Conservation (phyloP, 2,113 vertebrate species). For the Polypterus senegalus region DNA sequence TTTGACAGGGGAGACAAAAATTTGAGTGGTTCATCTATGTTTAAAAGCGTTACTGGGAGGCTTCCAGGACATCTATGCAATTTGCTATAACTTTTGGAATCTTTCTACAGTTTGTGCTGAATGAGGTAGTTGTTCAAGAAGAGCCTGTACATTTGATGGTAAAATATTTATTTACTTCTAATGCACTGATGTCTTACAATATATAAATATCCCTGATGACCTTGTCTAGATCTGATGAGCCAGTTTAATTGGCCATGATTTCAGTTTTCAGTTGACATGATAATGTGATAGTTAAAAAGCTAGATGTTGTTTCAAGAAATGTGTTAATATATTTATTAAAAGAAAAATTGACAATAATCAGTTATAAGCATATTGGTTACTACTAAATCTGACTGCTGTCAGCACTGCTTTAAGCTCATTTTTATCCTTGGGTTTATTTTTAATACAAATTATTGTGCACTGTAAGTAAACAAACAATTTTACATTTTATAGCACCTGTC, state of each 20-base stretch:
- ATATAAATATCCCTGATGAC: not conserved
- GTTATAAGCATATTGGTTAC: too few relatives aligned
- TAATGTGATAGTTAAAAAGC: not conserved
- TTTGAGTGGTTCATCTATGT: not conserved
- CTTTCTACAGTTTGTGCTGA: not conserved
- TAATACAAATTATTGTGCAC: too few relatives aligned
- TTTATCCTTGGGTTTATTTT: too few relatives aligned
- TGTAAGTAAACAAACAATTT: too few relatives aligned
- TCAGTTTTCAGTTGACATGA: slow-evolving; percentile 6
- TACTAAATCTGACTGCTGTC: too few relatives aligned
- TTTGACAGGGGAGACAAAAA: slow-evolving; percentile 5
- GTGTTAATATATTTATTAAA: too few relatives aligned
- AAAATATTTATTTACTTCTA: slow-evolving; percentile 4
- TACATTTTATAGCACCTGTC: too few relatives aligned
- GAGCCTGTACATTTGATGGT: slow-evolving; percentile 3
- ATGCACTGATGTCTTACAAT: not conserved
- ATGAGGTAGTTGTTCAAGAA: not conserved
- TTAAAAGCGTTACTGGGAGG: slow-evolving; percentile 3
- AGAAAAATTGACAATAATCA: too few relatives aligned
- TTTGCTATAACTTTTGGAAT: not conserved
- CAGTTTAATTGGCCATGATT: not conserved
- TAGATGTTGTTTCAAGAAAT: too few relatives aligned
- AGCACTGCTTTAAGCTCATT: too few relatives aligned
- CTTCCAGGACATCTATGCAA: not conserved
- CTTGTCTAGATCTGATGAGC: not conserved